Evolutionary conservation across 2,113 vertebrate species (phyloP), one percentile per base, ranked within the genome.

Genomic region (Cyprinus carpio): DNA sequence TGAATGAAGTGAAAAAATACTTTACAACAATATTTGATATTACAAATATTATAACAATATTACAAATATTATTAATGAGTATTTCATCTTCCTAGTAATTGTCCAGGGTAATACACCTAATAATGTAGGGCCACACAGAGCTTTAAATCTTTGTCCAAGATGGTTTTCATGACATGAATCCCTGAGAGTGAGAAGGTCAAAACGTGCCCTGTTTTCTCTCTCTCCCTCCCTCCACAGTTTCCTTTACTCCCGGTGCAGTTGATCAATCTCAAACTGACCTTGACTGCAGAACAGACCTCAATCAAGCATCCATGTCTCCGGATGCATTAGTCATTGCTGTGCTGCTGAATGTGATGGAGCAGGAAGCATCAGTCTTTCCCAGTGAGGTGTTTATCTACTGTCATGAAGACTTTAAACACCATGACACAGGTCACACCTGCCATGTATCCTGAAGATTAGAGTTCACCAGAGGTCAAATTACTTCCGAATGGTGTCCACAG

Each of bases 391-490:
- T 85, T 78, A 67, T 43, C 51, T 67, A 51, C 40, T 37, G 83
- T 67, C 83, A 84, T 25, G 16, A 15, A 65, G 6, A 51, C 83
- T 85, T 51, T 10, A 67, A 77, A 54, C 43, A 46, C 62, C 58
- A 51, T 69, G 75, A 56, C 51, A 77, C 20, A 40, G 78, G 78
- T 81, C 75, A 78, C 37, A 67, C 27, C 74, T 67, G 71, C n/a
- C 25, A n/a, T 71, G 6, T 49, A 23, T 77, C 37, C 13, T 79
- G 27, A 77, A 84, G 88, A 87, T 85, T 12, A 81, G 23, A 76
- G 82, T 56, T 89, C 82, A 89, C 69, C 67, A 54, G 31, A 87
- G 88, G 87, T 87, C 79, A 88, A 81, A 87, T 43, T 58, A 78
- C 49, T 34, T 76, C 65, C 2, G 23, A 84, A 78, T 69, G 29